Percentiles rank a stretch among this genome's conserved stretches.
phyloP scores from a whole-genome alignment of 2,888 invertebrate genomes.

The Sphinx pinastri region DNA sequence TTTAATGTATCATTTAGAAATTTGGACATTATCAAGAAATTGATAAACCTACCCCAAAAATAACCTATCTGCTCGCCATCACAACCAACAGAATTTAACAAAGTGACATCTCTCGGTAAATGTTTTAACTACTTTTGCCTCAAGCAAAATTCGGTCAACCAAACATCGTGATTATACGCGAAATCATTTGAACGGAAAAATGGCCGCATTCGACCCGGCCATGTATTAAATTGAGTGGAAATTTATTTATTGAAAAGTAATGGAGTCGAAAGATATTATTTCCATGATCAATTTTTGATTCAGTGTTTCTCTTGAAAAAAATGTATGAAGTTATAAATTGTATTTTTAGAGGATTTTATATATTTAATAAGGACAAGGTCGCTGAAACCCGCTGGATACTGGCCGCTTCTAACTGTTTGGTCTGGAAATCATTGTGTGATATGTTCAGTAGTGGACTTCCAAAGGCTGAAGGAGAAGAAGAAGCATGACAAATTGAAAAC shows the following conservation, averaged over 20 bases:
- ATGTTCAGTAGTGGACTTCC: no score
- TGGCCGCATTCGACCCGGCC: conserved; percentile 17
- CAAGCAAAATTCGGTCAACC: conserved; percentile 1
- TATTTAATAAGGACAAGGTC: no score
- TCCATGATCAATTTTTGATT: conserved; percentile 17
- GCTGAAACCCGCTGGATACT: no score
- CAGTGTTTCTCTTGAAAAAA: neutral
- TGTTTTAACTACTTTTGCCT: neutral
- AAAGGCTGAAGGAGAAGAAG: no score
- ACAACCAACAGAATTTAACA: neutral
- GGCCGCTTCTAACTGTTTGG: no score
- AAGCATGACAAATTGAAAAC: no score
- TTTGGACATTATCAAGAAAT: no score
- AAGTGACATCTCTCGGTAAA: neutral
- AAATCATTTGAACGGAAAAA: conserved; percentile 28
- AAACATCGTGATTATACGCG: conserved; percentile 27
- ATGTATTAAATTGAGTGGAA: conserved; percentile 30
- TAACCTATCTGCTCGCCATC: no score
- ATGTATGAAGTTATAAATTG: neutral
- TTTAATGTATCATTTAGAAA: no score
- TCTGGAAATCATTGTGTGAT: no score
- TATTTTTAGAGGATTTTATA: no score
- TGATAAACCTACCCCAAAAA: no score
- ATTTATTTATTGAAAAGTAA: conserved; percentile 22
- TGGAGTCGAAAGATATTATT: conserved; percentile 28